Conservation (phyloP, 2,113 vertebrate genomes). For the Guaruba guarouba region DNA sequence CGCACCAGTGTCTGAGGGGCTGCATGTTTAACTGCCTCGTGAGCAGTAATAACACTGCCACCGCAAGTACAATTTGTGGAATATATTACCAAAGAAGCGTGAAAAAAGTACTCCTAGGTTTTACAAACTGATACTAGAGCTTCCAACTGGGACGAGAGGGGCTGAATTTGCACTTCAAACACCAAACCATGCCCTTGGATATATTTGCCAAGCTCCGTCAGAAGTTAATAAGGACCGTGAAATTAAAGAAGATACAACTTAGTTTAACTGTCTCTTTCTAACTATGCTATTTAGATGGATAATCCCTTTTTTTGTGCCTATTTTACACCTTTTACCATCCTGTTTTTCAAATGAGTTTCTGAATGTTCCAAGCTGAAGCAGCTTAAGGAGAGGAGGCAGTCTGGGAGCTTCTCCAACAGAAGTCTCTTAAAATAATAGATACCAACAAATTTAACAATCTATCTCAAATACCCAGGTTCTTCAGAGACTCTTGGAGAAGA, state of each 20-base stretch:
- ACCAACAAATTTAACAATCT: neutral
- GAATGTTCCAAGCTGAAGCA: neutral
- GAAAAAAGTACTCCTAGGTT: neutral
- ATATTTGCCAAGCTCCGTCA: neutral
- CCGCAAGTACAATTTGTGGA: neutral
- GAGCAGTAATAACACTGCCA: neutral
- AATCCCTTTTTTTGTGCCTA: neutral
- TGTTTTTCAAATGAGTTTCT: neutral
- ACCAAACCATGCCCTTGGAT: neutral
- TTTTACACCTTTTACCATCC: neutral
- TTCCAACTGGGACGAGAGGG: neutral
- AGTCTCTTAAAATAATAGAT: neutral
- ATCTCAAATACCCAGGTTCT: neutral
- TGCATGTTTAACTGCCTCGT: accelerated
- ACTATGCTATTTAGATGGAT: neutral
- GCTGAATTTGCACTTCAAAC: conserved; percentile 58
- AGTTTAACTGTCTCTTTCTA: neutral
- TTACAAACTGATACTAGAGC: conserved; percentile 11
- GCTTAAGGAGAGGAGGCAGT: neutral
- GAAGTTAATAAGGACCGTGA: neutral
- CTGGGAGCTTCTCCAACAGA: neutral
- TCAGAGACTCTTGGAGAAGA: neutral
- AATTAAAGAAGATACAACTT: conserved; percentile 34
- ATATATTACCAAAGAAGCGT: neutral
- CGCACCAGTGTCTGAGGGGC: too few species aligned